These are phyloP conservation scores for Pseudopipra pipra DNA, from an alignment of 2,113 vertebrate genomes.

Conservation along the genomic window DNA sequence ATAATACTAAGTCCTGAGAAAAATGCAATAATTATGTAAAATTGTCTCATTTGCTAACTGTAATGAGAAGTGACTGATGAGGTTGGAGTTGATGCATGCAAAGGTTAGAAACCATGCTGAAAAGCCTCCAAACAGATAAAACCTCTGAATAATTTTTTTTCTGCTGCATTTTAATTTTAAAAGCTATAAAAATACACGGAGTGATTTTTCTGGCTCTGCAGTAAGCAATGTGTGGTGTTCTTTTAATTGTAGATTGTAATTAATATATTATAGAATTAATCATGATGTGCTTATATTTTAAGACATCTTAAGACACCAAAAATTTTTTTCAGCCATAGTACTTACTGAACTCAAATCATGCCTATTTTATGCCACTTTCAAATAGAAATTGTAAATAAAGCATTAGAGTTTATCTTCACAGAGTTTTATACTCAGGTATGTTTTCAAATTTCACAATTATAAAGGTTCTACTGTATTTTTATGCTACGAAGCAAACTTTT, in stretches of 20 bases:
- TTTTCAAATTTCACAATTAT: background rate
- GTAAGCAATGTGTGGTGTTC: rapidly evolving
- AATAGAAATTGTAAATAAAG: background rate
- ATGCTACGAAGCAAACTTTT: background rate
- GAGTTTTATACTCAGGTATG: background rate
- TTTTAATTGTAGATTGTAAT: background rate
- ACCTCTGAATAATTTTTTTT: background rate
- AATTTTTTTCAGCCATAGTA: background rate
- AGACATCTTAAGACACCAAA: background rate
- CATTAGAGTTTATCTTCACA: background rate
- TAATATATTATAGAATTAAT: background rate
- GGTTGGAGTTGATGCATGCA: background rate
- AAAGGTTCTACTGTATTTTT: background rate
- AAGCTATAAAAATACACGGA: background rate
- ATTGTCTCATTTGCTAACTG: background rate
- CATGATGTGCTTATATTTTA: background rate
- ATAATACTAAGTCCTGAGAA: background rate
- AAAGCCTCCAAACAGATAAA: background rate
- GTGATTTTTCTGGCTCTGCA: background rate
- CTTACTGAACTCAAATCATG: background rate
- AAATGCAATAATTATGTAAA: background rate
- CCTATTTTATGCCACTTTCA: background rate
- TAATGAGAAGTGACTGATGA: background rate
- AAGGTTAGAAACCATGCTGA: background rate
- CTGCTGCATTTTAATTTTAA: background rate